Evolutionary conservation across 2,888 invertebrate species (phyloP), one percentile per base, ranked within the genome.

Genomic region (Flabesymbios commensalis): DNA sequence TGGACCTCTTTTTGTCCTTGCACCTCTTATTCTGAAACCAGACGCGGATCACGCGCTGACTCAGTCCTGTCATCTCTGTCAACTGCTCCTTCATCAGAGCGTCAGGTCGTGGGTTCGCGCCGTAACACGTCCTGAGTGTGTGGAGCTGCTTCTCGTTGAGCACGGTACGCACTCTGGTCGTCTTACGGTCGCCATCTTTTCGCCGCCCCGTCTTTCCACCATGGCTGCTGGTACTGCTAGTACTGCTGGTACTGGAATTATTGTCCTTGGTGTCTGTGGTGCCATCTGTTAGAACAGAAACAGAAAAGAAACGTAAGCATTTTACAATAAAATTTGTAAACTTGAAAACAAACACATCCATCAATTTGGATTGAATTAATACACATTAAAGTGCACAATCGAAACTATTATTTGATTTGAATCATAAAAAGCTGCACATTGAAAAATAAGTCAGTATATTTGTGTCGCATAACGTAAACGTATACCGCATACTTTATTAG

Each of bases 31-130:
- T 83, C 72, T 98, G 97, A 87, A 99, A 99, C 99, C 99, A 99
- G 61, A 99, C 99, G 78, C 99, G 88, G 81, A 99, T 99, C 74
- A 99, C 99, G 19, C 99, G 87, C 24, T 98, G 96, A 76, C 94
- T 95, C 56, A 99, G 88, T 0, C 94, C 90, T 19, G 99, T 99
- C 97, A 98, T 96, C 85, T 99, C 98, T 45, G 97, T 97, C 67
- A 99, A 88, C 83, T 98, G 97, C 83, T 99, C 99, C 86, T 99
- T 99, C 94, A 98, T 96, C 65, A 98, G 88, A 43, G 99, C 98
- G 85, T 99, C 99, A 39, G 99, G 99, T 53, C 99, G 87, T 61
- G 98, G 96, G 85, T 99, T 99, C 60, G 95, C 94, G 62, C 91
- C 91, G 86, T 99, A 99, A 85, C 97, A 98, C 66, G 96, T 96